Base-by-base conservation (phyloP, 2,888 invertebrate species). In the Magallana nippona region DNA sequence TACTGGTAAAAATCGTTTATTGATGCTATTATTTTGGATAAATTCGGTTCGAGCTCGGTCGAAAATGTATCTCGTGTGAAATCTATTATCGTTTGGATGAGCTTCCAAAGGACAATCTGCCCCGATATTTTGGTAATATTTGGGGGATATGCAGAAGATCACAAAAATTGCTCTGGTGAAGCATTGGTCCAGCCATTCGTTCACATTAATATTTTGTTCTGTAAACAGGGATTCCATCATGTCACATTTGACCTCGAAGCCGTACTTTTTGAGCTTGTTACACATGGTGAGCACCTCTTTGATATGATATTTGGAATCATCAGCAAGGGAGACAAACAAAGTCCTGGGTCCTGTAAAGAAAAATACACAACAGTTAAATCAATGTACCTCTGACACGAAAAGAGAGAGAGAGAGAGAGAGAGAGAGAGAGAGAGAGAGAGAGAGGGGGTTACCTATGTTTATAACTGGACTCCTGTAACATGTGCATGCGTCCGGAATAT, bases 51-150 rank as follows among this genome's bases (percentile, higher is more conserved):
- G 55, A n/a, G 83, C 83, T 19, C 80, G 60, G 27, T 83, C 80
- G 32, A 80, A 83, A 56, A 83, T 83, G 80, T 83, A 83, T 77
- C 80, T 79, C 2, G 83, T 83, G 80, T 83, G 83, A 10, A 83
- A 77, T 32, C 62, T 55, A 57, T 80, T 63, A 57, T 71, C 71
- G 27, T n/a, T 83, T 32, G 83, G 79, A 5, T 83, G 71, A 5
- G 80, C 83, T 13, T 27, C 56, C 22, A 63, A 1, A 17, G 55
- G 22, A n/a, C 2, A 3, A 8, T 83, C 62, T 10, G 79, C 62
- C n/a, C 79, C 22, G 13, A 71, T 80, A 32, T 80, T 71, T 22
- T 79, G 22, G 56, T 22, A 56, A 58, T 83, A 83, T n/a, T 32
- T 62, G n/a, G 79, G 79, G 10, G 83, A 83, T 27, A 83, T 71